Evolutionary conservation across 2,113 vertebrate genomes (phyloP), one percentile per base, ranked within the genome.

Genomic region (Recurvirostra avosetta): DNA sequence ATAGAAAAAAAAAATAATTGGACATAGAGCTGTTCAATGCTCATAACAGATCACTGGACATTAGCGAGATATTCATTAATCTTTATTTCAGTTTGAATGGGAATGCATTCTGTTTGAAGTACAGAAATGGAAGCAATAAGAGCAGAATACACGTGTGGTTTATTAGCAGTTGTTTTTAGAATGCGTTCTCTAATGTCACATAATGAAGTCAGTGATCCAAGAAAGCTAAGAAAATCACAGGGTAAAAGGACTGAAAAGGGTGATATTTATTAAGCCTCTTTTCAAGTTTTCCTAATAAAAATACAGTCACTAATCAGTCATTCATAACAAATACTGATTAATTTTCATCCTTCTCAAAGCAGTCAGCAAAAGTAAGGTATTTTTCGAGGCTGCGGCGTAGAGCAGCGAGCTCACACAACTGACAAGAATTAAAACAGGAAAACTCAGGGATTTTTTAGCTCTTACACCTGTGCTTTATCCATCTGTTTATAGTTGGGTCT

Each of bases 261-360:
- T 58, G 20, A 22, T 87, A 85, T 70, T 94, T 92, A 93, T 88
- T 88, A 77, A 96, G 53, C 15, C 26, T 72, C 56, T 90, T 92
- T 87, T 96, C 56, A 91, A 90, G 56, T 90, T 80, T 63, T 55
- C 53, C n/a, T 86, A 55, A 65, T 77, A 43, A 65, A 79, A 92
- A 61, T 40, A 90, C 30, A 15, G 2, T 40, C 26, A 30, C 30
- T 88, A 72, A 80, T 83, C 93, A 91, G 84, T 94, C 71, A 90
- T 66, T 95, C 53, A 61, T 75, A 84, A 93, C 94, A 96, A 88
- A 93, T 75, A 62, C 62, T 95, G 86, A 82, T 94, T 96, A 96
- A 80, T 43, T 92, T 91, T 86, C 47, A 86, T 56, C 34, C 73
- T 55, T 59, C 50, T 79, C 58, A 32, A 68, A 68, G 18, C 36